These are phyloP conservation scores for Ennomos quercinarius DNA, from an alignment of 2,888 invertebrate species.

Conservation along the genomic window DNA sequence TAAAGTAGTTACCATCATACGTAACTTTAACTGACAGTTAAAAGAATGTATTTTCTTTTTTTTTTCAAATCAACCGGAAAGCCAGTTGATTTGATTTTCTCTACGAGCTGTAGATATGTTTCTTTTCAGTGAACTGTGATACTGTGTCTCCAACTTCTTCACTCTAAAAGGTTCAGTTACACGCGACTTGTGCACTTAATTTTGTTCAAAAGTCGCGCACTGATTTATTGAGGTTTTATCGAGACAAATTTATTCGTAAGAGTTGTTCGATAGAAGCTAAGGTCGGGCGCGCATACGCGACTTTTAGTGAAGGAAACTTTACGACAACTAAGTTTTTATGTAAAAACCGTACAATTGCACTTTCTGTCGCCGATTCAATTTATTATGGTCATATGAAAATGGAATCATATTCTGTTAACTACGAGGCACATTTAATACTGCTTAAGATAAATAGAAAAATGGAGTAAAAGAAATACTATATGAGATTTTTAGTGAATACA, in stretches of 20 bases:
- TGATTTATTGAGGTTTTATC: slow-evolving; percentile 69
- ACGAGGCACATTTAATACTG: no score
- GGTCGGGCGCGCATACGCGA: neutral
- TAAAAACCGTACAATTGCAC: no score
- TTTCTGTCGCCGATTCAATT: no score
- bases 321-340: no score
- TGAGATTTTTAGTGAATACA: no score
- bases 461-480: no score
- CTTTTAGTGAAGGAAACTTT: neutral
- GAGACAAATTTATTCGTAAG: slow-evolving; percentile 62
- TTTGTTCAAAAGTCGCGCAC: slow-evolving; percentile 60
- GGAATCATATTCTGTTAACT: no score
- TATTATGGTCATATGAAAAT: no score
- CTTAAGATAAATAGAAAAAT: no score
- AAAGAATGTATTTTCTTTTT: neutral
- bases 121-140: slow-evolving; percentile 8
- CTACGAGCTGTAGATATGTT: neutral
- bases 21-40: no score
- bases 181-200: slow-evolving; percentile 50
- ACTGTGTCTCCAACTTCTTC: slow-evolving; percentile 9
- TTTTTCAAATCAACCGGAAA: no score
- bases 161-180: slow-evolving; percentile 31
- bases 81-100: neutral
- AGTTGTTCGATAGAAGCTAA: slow-evolving; percentile 53
- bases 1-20: no score